Conservation (phyloP, 2,113 vertebrate species). For the Grus americana region DNA sequence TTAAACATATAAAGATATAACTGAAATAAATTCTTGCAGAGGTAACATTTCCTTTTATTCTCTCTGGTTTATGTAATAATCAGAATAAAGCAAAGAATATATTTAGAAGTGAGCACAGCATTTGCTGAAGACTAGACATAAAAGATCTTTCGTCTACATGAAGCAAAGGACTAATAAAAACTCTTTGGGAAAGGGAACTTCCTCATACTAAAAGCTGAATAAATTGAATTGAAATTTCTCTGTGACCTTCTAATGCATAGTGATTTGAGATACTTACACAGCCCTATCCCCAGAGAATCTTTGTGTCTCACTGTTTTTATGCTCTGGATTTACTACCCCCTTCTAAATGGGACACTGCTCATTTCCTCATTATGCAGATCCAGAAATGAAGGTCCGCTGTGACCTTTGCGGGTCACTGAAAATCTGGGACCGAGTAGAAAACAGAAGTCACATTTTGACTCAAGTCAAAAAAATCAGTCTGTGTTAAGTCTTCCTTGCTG, state of each 20-base stretch:
- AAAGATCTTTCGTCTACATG: neutral
- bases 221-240: neutral
- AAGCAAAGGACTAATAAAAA: neutral
- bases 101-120: neutral
- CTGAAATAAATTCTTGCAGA: neutral
- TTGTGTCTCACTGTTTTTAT: neutral
- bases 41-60: neutral
- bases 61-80: neutral
- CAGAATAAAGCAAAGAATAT: neutral
- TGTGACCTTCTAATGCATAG: neutral
- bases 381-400: neutral
- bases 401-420: neutral
- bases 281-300: neutral
- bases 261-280: neutral
- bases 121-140: neutral
- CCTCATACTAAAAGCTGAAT: neutral
- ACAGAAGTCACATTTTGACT: neutral
- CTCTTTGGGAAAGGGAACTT: neutral
- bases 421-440: neutral
- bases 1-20: neutral
- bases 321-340: neutral
- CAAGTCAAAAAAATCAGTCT: neutral
- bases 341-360: neutral
- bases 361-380: neutral
- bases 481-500: neutral